These are phyloP conservation scores for Cossypha dichroa DNA, from an alignment of 2,797 vertebrate genomes.

Conservation along the genomic window DNA sequence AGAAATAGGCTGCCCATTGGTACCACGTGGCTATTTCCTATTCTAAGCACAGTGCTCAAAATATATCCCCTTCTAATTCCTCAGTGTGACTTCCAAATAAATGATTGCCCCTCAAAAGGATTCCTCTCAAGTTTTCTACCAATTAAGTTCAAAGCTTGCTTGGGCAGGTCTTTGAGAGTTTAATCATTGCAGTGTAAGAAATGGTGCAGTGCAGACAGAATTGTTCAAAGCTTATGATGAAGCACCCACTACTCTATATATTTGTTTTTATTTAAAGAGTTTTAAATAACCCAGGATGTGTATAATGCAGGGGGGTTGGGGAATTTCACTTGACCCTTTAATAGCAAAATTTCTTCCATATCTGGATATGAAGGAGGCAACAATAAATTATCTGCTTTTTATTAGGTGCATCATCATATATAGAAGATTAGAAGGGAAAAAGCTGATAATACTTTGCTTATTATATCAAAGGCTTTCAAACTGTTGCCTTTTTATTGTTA, in stretches of 20 bases:
- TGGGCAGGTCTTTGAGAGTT: not conserved
- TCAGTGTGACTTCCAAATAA: not conserved
- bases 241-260: not conserved
- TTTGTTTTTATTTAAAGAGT: not conserved
- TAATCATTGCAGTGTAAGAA: not conserved
- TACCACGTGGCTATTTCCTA: not conserved
- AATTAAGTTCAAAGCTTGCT: not conserved
- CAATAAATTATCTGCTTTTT: not conserved
- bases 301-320: not conserved
- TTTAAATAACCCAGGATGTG: not conserved
- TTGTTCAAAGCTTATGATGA: not conserved
- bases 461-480: not conserved
- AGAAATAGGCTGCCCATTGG: not conserved
- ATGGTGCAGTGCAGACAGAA: not conserved
- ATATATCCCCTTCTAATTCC: not conserved
- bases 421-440: not conserved
- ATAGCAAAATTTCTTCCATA: not conserved
- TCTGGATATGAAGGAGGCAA: not conserved
- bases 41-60: not conserved
- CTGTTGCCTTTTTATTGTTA: not conserved
- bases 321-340: not conserved
- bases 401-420: not conserved
- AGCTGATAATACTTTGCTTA: not conserved
- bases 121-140: not conserved
- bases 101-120: not conserved